Conservation (phyloP, 1,140 invertebrate species). For the Ptiloglossa arizonensis region DNA sequence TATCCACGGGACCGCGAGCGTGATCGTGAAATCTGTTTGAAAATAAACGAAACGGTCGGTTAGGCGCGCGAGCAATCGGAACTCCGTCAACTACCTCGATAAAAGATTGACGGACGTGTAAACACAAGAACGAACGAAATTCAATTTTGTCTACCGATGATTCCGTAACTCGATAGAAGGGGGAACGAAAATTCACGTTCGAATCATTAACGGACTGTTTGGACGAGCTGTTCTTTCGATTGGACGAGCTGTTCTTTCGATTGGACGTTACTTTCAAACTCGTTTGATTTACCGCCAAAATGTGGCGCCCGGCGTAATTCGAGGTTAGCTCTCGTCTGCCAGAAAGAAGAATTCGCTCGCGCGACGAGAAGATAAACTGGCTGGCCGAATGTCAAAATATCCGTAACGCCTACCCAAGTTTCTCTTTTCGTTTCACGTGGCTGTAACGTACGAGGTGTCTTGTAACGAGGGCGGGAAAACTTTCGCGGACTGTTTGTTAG, state of each 20-base stretch:
- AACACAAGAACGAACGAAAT: neutral
- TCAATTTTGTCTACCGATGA: neutral
- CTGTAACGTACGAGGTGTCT: neutral
- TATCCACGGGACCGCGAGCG: neutral
- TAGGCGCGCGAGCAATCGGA: neutral
- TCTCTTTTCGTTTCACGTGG: constrained; percentile 17
- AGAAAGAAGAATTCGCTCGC: neutral
- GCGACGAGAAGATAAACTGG: neutral
- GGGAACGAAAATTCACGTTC: too few relatives aligned
- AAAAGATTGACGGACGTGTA: too few relatives aligned
- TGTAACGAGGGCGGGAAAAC: too few relatives aligned
- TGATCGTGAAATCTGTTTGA: neutral
- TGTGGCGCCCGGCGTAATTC: neutral
- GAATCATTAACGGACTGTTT: neutral
- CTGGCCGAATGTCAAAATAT: constrained; percentile 30
- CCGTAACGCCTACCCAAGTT: constrained; percentile 15
- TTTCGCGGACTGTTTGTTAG: too few relatives aligned
- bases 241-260: neutral
- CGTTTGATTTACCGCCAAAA: neutral
- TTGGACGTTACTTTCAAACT: too few relatives aligned
- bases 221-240: neutral
- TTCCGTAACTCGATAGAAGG: too few relatives aligned
- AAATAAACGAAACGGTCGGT: neutral
- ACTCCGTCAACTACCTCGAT: neutral
- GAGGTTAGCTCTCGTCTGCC: neutral